These are phyloP conservation scores for Ectropis crepuscularia DNA, from an alignment of 2,888 invertebrate genomes.

Conservation along the genomic window DNA sequence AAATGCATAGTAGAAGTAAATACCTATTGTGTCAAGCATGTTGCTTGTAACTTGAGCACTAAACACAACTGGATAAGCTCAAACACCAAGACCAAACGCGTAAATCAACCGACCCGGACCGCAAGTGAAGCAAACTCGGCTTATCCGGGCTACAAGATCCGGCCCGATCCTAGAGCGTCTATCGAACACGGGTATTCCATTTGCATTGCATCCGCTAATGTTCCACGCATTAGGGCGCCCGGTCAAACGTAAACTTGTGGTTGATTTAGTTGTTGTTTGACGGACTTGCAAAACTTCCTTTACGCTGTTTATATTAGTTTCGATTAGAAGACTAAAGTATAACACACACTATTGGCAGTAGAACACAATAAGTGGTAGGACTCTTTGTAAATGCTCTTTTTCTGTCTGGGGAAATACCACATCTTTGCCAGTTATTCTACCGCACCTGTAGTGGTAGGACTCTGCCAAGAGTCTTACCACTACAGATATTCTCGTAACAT, in stretches of 20 bases:
- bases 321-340: slow-evolving; percentile 4
- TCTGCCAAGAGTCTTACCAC: too few species aligned
- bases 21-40: neutral
- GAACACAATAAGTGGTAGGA: too few species aligned
- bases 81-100: slow-evolving; percentile 21
- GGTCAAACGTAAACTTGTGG: slow-evolving; percentile 49
- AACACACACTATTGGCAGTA: too few species aligned
- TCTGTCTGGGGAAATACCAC: too few species aligned
- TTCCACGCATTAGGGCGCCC: slow-evolving; percentile 50
- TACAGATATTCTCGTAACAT: too few species aligned
- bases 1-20: neutral
- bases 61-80: slow-evolving; percentile 1
- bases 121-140: slow-evolving; percentile 55
- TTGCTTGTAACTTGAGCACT: neutral
- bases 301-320: slow-evolving; percentile 31
- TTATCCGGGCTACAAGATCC: slow-evolving; percentile 64
- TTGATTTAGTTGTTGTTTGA: slow-evolving; percentile 35
- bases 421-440: too few species aligned
- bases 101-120: slow-evolving; percentile 49
- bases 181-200: slow-evolving; percentile 74
- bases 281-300: slow-evolving; percentile 18
- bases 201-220: slow-evolving; percentile 64
- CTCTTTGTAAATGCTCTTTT: too few species aligned
- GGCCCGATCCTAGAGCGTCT: slow-evolving; percentile 58
- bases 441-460: too few species aligned